Evolutionary conservation across 2,113 vertebrate genomes (phyloP), one percentile per base, ranked within the genome.

Genomic region (Crotophaga sulcirostris): DNA sequence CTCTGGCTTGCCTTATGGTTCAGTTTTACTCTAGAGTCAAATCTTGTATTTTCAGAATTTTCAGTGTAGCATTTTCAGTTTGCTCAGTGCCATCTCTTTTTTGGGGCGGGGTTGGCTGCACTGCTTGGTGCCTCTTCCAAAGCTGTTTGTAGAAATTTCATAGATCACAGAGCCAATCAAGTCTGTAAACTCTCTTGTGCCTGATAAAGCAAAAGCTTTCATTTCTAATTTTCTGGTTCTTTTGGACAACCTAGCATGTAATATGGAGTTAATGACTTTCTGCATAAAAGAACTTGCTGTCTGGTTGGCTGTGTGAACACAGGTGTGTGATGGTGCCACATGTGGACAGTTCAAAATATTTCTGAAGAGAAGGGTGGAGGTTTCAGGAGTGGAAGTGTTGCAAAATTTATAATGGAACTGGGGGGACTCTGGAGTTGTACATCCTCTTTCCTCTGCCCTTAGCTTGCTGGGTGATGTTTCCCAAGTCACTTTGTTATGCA

Each of bases 1-100:
- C 96, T 75, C 89, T 96, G 92, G 56, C 94, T 87, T 88, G 92
- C 96, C 94, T 75, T 95, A 90, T 95, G 94, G 44, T 96, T 94
- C 63, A 33, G 62, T 85, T 96, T 96, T 82, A 81, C 70, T 84
- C 89, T 63, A 59, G 66, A 93, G 44, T 85, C 84, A 89, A 51
- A 76, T 69, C 56, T 68, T 89, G 49, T 92, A 88, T 94, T 94
- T 87, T 91, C 90, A 94, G 93, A 93, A 77, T 94, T 96, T 83
- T 91, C 93, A 60, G 2, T 70, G 75, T 83, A 90, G 34, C 83
- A 36, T 92, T 93, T 93, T 85, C 76, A 79, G 83, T 92, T 87
- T 94, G 52, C 72, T 90, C 19, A 6, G 45, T 92, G 78, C 73
- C 36, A 8, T 66, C 0, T 55, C 21, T 34, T 23, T 19, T 38